Evolutionary conservation across 2,888 invertebrate species (phyloP).

Genomic region (Gasteruption jaculator): DNA sequence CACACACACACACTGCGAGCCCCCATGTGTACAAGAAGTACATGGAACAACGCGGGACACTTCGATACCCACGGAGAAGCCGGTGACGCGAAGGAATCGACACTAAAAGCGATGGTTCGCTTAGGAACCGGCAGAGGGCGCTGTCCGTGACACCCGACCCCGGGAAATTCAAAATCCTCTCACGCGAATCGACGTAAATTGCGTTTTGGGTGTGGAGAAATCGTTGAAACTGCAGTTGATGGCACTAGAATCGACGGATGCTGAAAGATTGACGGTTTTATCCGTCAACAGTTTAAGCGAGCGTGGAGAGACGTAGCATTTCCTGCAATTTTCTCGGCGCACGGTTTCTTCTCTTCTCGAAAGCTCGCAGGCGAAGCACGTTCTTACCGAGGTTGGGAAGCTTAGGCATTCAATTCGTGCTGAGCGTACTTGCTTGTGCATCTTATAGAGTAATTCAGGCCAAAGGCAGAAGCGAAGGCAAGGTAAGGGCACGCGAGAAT

Average conservation of each 20-base stretch:
- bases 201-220: not conserved
- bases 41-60: too few species aligned
- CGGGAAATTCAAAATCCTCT: slow-evolving; percentile 44
- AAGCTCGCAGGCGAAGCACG: slow-evolving; percentile 38
- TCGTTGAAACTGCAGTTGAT: too few species aligned
- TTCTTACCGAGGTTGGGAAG: slow-evolving; percentile 32
- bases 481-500: too few species aligned
- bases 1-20: too few species aligned
- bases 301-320: slow-evolving; percentile 36
- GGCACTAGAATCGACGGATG: slow-evolving; percentile 31
- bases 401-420: slow-evolving; percentile 34
- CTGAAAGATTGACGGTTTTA: slow-evolving; percentile 48
- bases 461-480: too few species aligned
- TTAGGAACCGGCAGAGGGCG: slow-evolving; percentile 22
- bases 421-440: too few species aligned
- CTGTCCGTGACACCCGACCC: slow-evolving; percentile 25
- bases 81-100: slow-evolving; percentile 17
- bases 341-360: too few species aligned
- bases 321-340: slow-evolving; percentile 33
- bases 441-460: too few species aligned
- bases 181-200: too few species aligned
- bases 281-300: slow-evolving; percentile 41
- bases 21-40: too few species aligned
- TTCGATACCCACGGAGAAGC: too few species aligned
- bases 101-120: slow-evolving; percentile 22